Evolutionary conservation across 2,113 vertebrate genomes (phyloP).

Genomic region (Corythornis vintsioides): DNA sequence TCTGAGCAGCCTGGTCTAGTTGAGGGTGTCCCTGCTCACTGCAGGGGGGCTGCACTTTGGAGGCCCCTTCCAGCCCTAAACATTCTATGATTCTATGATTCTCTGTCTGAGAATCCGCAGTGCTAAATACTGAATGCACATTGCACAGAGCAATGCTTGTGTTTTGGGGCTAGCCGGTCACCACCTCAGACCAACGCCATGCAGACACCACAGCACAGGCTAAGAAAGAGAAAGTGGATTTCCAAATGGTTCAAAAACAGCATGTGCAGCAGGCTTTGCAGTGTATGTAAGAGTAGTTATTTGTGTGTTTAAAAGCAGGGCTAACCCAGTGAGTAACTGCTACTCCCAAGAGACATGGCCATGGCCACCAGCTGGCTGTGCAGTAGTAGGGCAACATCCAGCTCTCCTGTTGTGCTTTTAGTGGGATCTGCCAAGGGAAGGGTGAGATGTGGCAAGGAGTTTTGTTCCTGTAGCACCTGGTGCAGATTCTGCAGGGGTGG

Average conservation of each 20-base stretch:
- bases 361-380: neutral
- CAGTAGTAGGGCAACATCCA: neutral
- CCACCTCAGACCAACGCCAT: neutral
- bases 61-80: too few species aligned
- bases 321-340: neutral
- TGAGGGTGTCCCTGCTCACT: too few species aligned
- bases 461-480: neutral
- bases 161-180: neutral
- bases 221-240: neutral
- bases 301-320: neutral
- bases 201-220: neutral
- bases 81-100: too few species aligned
- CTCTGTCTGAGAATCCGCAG: too few species aligned
- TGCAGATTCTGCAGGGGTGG: neutral
- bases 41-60: too few species aligned
- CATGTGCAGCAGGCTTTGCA: neutral
- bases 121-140: too few species aligned
- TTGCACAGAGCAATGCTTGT: neutral
- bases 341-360: neutral
- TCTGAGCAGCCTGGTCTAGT: too few species aligned
- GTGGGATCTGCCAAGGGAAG: neutral
- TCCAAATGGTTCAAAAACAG: neutral
- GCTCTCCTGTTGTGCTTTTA: neutral
- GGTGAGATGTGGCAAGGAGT: neutral
- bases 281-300: neutral